These are phyloP conservation scores for Musca vetustissima DNA, from an alignment of 1,140 invertebrate genomes.

Conservation along the genomic window DNA sequence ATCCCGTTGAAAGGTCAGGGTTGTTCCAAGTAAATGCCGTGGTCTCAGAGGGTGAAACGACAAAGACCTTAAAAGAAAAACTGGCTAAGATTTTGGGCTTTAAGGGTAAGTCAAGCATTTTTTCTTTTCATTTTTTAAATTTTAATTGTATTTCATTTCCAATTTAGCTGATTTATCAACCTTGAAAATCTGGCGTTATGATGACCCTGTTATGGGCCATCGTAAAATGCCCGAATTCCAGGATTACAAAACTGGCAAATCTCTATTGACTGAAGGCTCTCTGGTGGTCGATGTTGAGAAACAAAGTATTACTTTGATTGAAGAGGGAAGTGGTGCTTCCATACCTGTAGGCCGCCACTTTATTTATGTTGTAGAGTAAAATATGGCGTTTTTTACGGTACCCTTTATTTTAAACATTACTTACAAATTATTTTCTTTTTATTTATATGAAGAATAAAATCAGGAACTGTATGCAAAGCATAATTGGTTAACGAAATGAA, in stretches of 20 bases:
- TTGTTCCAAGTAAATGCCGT: slow-evolving; percentile 69
- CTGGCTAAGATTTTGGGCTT: slow-evolving; percentile 63
- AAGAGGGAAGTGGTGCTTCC: slow-evolving; percentile 30
- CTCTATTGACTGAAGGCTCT: slow-evolving; percentile 58
- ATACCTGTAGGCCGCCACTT: slow-evolving; percentile 51
- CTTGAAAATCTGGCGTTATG: slow-evolving; percentile 75
- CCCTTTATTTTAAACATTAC: neutral
- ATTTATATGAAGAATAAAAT: neutral
- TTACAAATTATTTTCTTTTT: neutral
- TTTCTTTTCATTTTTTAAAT: neutral
- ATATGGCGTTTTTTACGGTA: too few relatives aligned
- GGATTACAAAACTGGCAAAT: slow-evolving; percentile 65
- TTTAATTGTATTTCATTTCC: neutral
- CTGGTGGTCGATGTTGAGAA: slow-evolving; percentile 67
- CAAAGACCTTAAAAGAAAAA: slow-evolving; percentile 63
- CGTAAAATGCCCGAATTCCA: slow-evolving; percentile 71
- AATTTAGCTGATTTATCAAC: slow-evolving; percentile 61
- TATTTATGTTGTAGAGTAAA: slow-evolving; percentile 57
- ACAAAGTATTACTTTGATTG: slow-evolving; percentile 39
- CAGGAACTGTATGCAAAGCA: slow-evolving; percentile 7
- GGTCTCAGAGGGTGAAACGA: slow-evolving; percentile 69
- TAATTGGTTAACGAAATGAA: neutral
- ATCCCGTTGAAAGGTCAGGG: slow-evolving; percentile 72
- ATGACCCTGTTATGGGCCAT: slow-evolving; percentile 73
- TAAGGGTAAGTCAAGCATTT: slow-evolving; percentile 62